Evolutionary conservation across 1,140 invertebrate species (phyloP), one percentile per base, ranked within the genome.

Genomic region (Delia radicum): DNA sequence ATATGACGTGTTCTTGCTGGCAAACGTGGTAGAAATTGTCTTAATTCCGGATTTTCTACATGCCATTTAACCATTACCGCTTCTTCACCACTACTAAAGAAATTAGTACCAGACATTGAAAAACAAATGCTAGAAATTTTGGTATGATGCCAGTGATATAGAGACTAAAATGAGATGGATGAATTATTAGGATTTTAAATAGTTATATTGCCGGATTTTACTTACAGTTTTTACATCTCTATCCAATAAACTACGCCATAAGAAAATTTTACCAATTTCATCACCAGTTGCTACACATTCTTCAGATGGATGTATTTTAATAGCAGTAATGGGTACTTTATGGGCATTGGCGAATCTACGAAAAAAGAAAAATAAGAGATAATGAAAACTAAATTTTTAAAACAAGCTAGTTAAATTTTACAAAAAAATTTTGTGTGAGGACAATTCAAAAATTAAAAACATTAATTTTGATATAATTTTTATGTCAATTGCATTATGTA

Each of bases 1-100:
- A 96, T 87, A 79, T 92, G 90, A 71, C 87, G 86, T 33, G 96
- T 92, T 3, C 91, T 89, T 10, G 91, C 89, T 7, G 93, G 90
- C 78, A 96, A 87, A 65, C 94, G 88, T 10, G 95, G 94, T 62
- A 95, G 78, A 85, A 92, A 95, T 26, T 89, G 86, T 78, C 90
- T 92, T 15, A 90, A 83, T 8, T 87, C 84, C 1, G 76, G 78
- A 18, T 62, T 77, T 5, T 74, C 27, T 29, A 92, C 72, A 61
- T 89, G 86, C 95, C 95, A 96, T 85, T 93, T 94, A 0, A 96
- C 94, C 67, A 96, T 82, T 0, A 94, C 93, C 82, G 90, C 90
- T 85, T 96, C 95, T 73, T 89, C 89, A 18, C 93, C 94, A 33
- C 93, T 94, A 80, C 93, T 94, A 77, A 92, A 93, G 81, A 96